These are phyloP conservation scores for Chaetodon trifascialis DNA, from an alignment of 2,113 vertebrate species.

Conservation along the genomic window DNA sequence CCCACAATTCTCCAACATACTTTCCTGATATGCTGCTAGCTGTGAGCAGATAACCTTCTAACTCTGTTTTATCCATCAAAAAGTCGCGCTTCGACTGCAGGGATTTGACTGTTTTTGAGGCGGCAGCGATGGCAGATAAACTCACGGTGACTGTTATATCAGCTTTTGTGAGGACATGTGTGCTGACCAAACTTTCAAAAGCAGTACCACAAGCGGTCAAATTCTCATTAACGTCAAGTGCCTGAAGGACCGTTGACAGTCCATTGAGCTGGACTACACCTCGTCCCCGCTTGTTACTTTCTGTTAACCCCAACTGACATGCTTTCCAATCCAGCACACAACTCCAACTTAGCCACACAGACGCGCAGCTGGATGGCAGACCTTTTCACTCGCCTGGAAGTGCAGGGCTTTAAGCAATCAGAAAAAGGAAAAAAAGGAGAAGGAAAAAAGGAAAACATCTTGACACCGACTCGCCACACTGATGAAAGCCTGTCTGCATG, in stretches of 20 bases:
- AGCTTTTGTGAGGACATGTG: neutral
- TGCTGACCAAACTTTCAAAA: neutral
- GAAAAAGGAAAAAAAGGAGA: neutral
- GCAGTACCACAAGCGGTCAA: neutral
- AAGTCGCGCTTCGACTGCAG: neutral
- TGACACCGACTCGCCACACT: slow-evolving; percentile 19
- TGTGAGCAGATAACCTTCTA: neutral
- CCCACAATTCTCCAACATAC: slow-evolving; percentile 2
- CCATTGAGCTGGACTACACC: neutral
- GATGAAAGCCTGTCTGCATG: slow-evolving; percentile 33
- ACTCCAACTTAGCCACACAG: neutral
- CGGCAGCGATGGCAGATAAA: neutral
- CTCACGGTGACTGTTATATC: neutral
- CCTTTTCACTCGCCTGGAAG: slow-evolving; percentile 32
- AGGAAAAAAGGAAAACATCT: neutral
- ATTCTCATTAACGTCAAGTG: neutral
- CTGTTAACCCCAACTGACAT: slow-evolving; percentile 34
- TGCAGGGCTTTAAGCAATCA: slow-evolving; percentile 41
- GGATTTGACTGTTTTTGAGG: neutral
- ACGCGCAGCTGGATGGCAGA: slow-evolving; percentile 54
- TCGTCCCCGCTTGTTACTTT: slow-evolving; percentile 7
- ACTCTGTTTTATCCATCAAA: neutral
- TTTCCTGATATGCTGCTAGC: neutral
- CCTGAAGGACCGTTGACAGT: slow-evolving; percentile 11
- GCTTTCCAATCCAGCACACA: slow-evolving; percentile 1